Base-by-base conservation (phyloP, 64 coral and sea anemone genomes). In the Pocillopora damicornis region DNA sequence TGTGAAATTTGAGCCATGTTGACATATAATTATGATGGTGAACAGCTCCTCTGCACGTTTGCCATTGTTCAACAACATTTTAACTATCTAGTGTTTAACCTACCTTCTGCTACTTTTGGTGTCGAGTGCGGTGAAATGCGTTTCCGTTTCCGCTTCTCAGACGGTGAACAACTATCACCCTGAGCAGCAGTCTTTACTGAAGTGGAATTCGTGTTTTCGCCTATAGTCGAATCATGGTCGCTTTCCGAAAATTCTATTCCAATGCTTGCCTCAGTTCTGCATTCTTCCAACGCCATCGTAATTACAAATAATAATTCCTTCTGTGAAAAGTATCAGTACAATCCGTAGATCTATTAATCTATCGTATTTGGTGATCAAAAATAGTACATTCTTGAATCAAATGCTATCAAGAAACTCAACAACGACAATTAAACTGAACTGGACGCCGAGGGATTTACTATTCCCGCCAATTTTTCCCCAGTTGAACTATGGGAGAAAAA, bases 81-180 rank as follows among this genome's bases (percentile, higher is more conserved):
- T 51, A 51, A 51, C 42, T 51, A 51, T 51, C 42, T 51, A 7
- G 7, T 2, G 42, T 51, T 51, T 13, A 86, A 81, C 76, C 18
- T 69, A 95, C 94, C 94, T 64, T 95, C 94, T 58, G 86, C 75
- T 57, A 88, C 86, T 79, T 92, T 92, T 65, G 94, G 94, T 58
- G 89, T 95, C 35, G 94, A 95, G 13, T 90, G 94, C n/a, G 94
- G 94, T 59, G 94, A 91, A 86, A 88, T 74, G 13, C 78, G 90
- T 80, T 92, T 95, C 61, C 94, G 73, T 78, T 95, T 95, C 20
- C 89, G 76, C 58, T 63, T 89, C 82, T 88, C 86, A 84, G 81
- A 79, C 25, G 87, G 90, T 15, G 93, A 86, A 59, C 26, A 88
- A 59, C 83, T 51, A 60, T 92, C 69, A 37, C 22, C 69, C 66